phyloP scores from a whole-genome alignment of 2,797 vertebrate species.

The Falco biarmicus region DNA sequence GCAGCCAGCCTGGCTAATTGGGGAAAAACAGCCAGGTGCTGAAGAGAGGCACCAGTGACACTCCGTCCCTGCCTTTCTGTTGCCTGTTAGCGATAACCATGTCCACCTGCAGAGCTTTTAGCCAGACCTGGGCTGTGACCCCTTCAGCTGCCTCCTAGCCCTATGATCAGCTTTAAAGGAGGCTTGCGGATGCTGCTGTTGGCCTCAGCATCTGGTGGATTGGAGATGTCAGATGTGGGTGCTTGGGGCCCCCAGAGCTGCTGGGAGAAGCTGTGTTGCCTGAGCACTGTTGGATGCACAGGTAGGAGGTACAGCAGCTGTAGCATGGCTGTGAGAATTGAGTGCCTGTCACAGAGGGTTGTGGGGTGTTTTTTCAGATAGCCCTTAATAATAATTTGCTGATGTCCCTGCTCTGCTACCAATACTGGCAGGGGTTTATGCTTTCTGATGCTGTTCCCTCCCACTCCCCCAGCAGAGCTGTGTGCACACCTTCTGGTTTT shows the following conservation, averaged over 20 bases:
- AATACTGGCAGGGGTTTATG: neutral
- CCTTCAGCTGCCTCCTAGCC: neutral
- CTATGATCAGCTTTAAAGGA: neutral
- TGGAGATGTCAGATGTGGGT: rapidly evolving
- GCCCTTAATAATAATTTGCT: neutral
- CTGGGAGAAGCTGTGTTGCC: rapidly evolving
- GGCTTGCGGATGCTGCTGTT: rapidly evolving
- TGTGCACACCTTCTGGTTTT: neutral
- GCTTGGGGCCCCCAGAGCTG: no score
- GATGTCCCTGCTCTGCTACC: neutral
- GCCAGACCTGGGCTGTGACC: neutral
- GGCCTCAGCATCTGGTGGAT: rapidly evolving
- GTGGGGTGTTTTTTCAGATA: neutral
- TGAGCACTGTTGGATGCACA: neutral
- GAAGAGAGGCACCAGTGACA: neutral
- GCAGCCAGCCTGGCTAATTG: neutral
- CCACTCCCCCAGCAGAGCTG: neutral
- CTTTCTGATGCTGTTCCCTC: neutral
- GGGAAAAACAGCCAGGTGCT: neutral
- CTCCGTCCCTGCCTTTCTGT: neutral
- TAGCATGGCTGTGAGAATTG: neutral
- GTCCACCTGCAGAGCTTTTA: neutral
- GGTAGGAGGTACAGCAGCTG: neutral
- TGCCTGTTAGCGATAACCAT: neutral
- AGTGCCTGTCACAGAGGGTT: neutral